phyloP scores from a whole-genome alignment of 2,797 vertebrate genomes.

The Pipistrellus pygmaeus region DNA sequence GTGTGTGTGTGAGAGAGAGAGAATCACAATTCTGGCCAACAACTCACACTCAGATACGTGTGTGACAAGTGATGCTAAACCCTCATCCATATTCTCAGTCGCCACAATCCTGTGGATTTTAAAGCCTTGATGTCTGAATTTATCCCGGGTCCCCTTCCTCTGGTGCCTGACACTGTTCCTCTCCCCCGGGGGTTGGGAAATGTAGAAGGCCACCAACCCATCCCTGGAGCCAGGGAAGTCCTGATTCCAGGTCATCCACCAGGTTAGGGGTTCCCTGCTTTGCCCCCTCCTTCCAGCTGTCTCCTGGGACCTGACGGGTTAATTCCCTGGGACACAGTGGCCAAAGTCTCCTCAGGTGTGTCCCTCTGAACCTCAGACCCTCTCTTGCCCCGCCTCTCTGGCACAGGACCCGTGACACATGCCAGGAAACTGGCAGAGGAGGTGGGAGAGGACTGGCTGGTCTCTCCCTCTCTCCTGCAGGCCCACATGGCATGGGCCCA shows the following conservation, averaged over 20 bases:
- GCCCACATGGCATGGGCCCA: not conserved
- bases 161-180: not conserved
- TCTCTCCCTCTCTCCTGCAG: not conserved
- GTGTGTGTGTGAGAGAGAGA: fast-evolving
- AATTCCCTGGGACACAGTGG: constrained; percentile 33
- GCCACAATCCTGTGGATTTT: not conserved
- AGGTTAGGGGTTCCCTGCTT: not conserved
- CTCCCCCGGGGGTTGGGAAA: not conserved
- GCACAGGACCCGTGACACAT: not conserved
- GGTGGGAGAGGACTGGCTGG: not conserved
- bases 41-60: not conserved
- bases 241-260: not conserved
- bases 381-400: constrained; percentile 63
- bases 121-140: not conserved
- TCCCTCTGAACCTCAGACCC: constrained; percentile 70
- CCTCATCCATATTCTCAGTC: not conserved
- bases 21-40: not conserved
- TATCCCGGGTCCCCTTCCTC: not conserved
- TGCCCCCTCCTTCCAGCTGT: not conserved
- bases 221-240: not conserved
- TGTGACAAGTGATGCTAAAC: not conserved
- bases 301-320: constrained; percentile 40
- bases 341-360: constrained; percentile 76
- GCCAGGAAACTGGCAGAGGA: constrained; percentile 20
- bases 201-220: not conserved